Percentiles rank a stretch among this genome's conserved stretches.
Conservation (phyloP, 1,140 invertebrate species). For the Drosophila ananassae region DNA sequence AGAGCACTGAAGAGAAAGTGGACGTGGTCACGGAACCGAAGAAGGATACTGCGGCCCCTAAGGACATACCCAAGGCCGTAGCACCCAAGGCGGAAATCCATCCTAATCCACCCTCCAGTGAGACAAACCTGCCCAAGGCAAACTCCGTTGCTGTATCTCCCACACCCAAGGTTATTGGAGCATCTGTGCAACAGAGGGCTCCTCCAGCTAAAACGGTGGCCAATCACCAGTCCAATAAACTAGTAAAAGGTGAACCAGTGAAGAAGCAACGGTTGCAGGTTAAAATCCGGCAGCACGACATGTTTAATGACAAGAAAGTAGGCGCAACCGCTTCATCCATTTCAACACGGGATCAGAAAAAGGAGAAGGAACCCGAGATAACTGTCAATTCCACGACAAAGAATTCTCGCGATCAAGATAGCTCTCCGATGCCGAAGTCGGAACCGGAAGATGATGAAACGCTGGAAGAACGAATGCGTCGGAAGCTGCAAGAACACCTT, state of each 20-base stretch:
- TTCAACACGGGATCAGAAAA: conserved; percentile 2
- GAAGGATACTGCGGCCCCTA: not conserved
- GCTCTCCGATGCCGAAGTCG: not conserved
- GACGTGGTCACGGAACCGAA: not conserved
- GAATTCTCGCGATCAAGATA: not conserved
- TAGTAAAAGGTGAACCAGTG: conserved; percentile 6
- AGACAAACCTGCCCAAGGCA: conserved; percentile 15
- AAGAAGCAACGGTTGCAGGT: conserved; percentile 37
- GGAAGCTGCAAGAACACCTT: conserved; percentile 49
- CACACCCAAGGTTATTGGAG: conserved; percentile 6
- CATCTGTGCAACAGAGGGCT: conserved; percentile 1
- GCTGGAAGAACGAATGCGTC: conserved; percentile 40
- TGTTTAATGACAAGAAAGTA: conserved; percentile 18
- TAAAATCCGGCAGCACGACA: conserved; percentile 32
- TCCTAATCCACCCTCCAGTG: not conserved
- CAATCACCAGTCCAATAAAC: conserved; percentile 22
- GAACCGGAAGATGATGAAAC: conserved; percentile 23
- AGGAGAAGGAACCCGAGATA: not conserved
- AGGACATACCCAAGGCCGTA: conserved; percentile 14
- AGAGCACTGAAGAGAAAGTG: not conserved
- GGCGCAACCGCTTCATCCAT: not conserved
- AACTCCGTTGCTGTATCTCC: conserved; percentile 5
- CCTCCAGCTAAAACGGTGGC: conserved; percentile 4
- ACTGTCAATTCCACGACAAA: conserved; percentile 1
- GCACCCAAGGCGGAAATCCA: not conserved